A percentile compares a stretch with the other conserved stretches of the same genome.
Evolutionary conservation across 2,888 invertebrate genomes (phyloP).

Genomic region (Tinea semifulvella): DNA sequence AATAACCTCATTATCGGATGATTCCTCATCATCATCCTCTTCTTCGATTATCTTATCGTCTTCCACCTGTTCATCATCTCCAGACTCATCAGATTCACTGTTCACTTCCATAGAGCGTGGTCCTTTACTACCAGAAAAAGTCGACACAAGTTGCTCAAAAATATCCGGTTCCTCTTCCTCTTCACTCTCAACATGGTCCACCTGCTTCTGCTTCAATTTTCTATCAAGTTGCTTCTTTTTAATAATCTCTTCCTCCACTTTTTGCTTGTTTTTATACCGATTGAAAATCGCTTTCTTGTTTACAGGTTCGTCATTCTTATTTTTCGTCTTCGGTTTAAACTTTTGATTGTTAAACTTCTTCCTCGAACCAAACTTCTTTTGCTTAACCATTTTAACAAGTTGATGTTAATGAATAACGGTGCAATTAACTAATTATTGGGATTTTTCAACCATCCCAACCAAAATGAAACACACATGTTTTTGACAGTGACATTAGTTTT

Average conservation of each 20-base stretch:
- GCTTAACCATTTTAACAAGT: slow-evolving; percentile 19
- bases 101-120: slow-evolving; percentile 14
- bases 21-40: neutral
- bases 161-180: slow-evolving; percentile 45
- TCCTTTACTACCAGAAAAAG: slow-evolving; percentile 37
- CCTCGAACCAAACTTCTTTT: slow-evolving; percentile 23
- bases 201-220: slow-evolving; percentile 37
- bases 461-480: too few relatives aligned
- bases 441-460: too few relatives aligned
- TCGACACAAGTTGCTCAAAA: slow-evolving; percentile 58
- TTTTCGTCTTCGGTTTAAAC: slow-evolving; percentile 30
- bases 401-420: too few relatives aligned
- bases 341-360: slow-evolving; percentile 33
- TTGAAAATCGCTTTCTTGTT: slow-evolving; percentile 59
- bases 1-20: neutral
- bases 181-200: slow-evolving; percentile 59
- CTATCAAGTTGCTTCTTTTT: slow-evolving; percentile 47
- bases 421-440: too few relatives aligned
- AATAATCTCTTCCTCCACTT: slow-evolving; percentile 51
- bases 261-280: slow-evolving; percentile 56
- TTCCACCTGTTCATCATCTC: slow-evolving; percentile 12
- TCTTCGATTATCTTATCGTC: neutral
- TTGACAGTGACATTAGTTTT: too few relatives aligned
- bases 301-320: slow-evolving; percentile 31
- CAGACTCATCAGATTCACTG: slow-evolving; percentile 23